phyloP scores from a whole-genome alignment of 2,888 invertebrate genomes.

The Eupeodes luniger region DNA sequence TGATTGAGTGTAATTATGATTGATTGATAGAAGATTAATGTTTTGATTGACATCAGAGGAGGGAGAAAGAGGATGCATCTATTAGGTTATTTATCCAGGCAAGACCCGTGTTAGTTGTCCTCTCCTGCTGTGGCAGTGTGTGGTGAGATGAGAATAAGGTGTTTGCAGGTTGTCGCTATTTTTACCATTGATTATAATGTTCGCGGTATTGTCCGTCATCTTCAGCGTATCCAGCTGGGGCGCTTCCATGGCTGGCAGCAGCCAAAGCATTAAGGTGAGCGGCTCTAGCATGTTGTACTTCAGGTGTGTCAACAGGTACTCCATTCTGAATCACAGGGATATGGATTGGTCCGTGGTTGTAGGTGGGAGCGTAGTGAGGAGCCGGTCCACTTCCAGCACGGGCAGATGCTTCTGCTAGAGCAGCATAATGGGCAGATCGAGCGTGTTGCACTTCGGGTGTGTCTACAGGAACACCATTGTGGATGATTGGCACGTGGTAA shows the following conservation, averaged over 20 bases:
- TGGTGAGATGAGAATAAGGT: conserved; percentile 41
- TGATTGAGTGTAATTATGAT: conserved; percentile 17
- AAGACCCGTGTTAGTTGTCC: conserved; percentile 46
- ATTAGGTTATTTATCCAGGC: conserved; percentile 39
- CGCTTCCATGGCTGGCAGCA: conserved; percentile 81
- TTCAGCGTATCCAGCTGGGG: conserved; percentile 79
- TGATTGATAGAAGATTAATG: conserved; percentile 7
- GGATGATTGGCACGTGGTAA: conserved; percentile 83
- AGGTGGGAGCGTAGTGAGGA: conserved; percentile 79
- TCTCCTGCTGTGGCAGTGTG: conserved; percentile 66
- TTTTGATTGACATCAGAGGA: conserved; percentile 13
- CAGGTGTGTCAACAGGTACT: conserved; percentile 85
- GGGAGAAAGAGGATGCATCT: conserved; percentile 10
- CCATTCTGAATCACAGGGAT: conserved; percentile 84
- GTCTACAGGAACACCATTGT: conserved; percentile 85
- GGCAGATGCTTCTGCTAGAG: conserved; percentile 81
- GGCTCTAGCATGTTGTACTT: conserved; percentile 84
- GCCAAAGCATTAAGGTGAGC: conserved; percentile 83
- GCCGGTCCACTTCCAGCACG: conserved; percentile 72
- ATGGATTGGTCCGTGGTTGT: conserved; percentile 83
- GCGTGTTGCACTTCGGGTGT: conserved; percentile 85
- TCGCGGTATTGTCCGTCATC: conserved; percentile 81
- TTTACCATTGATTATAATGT: conserved; percentile 78
- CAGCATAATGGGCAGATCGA: conserved; percentile 83
- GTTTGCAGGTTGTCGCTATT: neutral